Evolutionary conservation across 2,888 invertebrate species (phyloP), one percentile per base, ranked within the genome.

Genomic region (Brenthis hecate): DNA sequence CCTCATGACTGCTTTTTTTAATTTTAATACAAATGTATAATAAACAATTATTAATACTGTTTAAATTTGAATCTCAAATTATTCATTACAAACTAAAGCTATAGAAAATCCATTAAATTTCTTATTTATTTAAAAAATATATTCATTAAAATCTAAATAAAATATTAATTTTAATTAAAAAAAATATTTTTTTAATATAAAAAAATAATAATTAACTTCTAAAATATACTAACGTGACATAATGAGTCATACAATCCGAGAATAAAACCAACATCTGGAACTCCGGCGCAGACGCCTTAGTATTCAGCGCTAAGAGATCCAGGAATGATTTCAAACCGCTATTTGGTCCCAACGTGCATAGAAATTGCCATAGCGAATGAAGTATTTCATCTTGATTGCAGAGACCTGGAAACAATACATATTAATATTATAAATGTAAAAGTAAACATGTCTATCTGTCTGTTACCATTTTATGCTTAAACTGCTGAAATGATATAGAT

Each of bases 241-340:
- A 97, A 89, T 99, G 98, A 16, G 98, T 97, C 95, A 99, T 98
- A 80, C 98, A 97, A 82, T 99, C 99, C 74, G 97, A 96, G 87
- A 99, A 99, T 0, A 99, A 92, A 84, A 98, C 97, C 56, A 99
- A 92, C 94, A 99, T 97, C 81, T 98, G 97, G 81, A 98, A 97
- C 91, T 99, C 98, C 0, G 98, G 97, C 65, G 97, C 96, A 2
- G 95, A 94, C 32, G 95, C 95, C 82, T 97, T 96, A 1, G 97
- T 96, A 81, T 97, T 96, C 28, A 95, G 94, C 54, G 96, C 96
- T 70, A 98, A 88, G 75, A 97, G 94, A 84, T 98, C 98, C 56
- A 98, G 88, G 88, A 97, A 98, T 6, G 96, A 96, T 87, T 97
- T 97, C 72, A 98, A 88, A 3, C 98, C 98, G 89, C 97, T 97